These are phyloP conservation scores for Caenorhabditis sulstoni DNA, from an alignment of 2,888 invertebrate genomes.

Conservation along the genomic window DNA sequence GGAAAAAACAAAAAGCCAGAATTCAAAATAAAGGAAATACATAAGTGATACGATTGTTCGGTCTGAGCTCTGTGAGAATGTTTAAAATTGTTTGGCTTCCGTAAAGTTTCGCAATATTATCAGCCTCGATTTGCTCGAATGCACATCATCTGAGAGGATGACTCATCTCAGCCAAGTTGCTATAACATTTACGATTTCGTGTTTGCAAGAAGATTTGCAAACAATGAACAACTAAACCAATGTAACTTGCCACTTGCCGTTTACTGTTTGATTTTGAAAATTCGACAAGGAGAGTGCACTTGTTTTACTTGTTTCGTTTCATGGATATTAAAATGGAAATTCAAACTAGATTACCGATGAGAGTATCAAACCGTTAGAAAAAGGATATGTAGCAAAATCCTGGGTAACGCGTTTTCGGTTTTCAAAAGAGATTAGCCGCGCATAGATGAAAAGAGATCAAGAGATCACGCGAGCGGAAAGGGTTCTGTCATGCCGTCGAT, in stretches of 20 bases:
- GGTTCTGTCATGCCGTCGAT: constrained; percentile 11
- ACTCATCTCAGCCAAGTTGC: background rate
- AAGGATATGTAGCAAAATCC: too few relatives aligned
- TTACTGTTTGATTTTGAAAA: constrained; percentile 13
- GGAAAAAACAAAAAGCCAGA: background rate
- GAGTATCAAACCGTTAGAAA: too few relatives aligned
- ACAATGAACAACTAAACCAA: constrained; percentile 23
- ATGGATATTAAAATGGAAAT: too few relatives aligned
- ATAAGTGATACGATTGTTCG: background rate
- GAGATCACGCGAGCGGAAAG: background rate
- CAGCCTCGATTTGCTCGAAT: too few relatives aligned
- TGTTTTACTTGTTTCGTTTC: too few relatives aligned
- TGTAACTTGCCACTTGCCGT: constrained; percentile 10
- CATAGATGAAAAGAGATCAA: background rate
- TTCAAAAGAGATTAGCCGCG: too few relatives aligned
- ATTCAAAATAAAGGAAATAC: background rate
- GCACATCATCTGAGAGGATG: too few relatives aligned
- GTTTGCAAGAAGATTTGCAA: constrained; percentile 8
- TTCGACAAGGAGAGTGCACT: constrained; percentile 1
- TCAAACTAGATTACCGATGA: too few relatives aligned
- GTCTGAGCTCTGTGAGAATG: background rate
- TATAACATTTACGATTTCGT: background rate
- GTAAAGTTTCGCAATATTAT: background rate
- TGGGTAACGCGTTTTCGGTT: too few relatives aligned
- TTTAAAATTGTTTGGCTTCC: background rate